These are phyloP conservation scores for Centrocercus urophasianus DNA, from an alignment of 2,113 vertebrate genomes.

Conservation along the genomic window DNA sequence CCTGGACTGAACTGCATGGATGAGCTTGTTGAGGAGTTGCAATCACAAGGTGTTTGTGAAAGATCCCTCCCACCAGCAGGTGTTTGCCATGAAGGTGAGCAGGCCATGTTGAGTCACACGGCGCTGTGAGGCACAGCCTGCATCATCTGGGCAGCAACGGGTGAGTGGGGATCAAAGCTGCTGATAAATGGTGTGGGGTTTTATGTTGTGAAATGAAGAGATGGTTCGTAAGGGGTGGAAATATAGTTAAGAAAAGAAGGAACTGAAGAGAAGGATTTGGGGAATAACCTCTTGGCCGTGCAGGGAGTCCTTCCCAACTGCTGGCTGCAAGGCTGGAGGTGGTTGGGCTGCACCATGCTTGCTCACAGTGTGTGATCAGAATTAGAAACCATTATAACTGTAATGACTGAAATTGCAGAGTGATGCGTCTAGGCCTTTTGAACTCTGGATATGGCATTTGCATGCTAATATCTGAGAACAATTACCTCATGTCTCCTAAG, in stretches of 20 bases:
- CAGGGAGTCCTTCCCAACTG: not conserved
- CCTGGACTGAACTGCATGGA: not conserved
- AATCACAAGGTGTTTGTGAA: not conserved
- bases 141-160: not conserved
- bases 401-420: not conserved
- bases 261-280: not conserved
- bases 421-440: not conserved
- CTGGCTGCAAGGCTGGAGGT: not conserved
- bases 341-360: not conserved
- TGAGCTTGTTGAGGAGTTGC: not conserved
- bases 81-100: not conserved
- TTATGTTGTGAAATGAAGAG: not conserved
- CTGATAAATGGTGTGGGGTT: not conserved
- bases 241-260: not conserved
- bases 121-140: not conserved
- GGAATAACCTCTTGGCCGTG: not conserved
- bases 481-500: not conserved
- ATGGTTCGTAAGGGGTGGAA: not conserved
- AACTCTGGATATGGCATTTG: constrained; percentile 33
- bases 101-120: not conserved
- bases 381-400: not conserved
- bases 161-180: not conserved
- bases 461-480: not conserved
- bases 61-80: not conserved
- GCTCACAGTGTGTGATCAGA: not conserved